These are phyloP conservation scores for Hipparchia semele DNA, from an alignment of 2,888 invertebrate species.

Conservation along the genomic window DNA sequence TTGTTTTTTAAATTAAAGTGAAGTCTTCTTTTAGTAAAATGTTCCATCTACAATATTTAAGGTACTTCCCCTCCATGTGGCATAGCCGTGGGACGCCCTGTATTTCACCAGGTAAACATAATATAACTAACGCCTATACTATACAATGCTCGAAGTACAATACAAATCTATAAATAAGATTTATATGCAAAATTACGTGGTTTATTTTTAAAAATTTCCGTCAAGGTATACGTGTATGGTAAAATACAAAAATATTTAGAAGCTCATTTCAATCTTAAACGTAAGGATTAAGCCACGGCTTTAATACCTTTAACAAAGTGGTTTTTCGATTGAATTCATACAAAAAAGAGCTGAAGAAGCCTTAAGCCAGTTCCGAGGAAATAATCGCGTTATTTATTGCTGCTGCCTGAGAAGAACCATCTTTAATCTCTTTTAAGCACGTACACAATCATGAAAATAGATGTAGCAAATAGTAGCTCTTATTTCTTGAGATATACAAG, in stretches of 20 bases:
- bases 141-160: neutral
- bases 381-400: conserved; percentile 82
- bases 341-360: conserved; percentile 61
- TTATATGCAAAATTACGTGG: conserved; percentile 6
- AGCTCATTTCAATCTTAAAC: conserved; percentile 37
- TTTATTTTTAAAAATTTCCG: conserved; percentile 10
- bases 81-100: too few species aligned
- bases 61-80: too few species aligned
- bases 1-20: too few species aligned
- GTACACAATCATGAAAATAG: conserved; percentile 42
- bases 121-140: too few species aligned
- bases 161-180: conserved; percentile 12
- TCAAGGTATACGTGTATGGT: neutral
- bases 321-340: conserved; percentile 64
- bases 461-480: conserved; percentile 21
- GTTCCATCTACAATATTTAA: too few species aligned
- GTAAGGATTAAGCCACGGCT: conserved; percentile 37
- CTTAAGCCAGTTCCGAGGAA: conserved; percentile 70
- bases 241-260: conserved; percentile 32
- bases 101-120: too few species aligned
- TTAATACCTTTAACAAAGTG: conserved; percentile 68
- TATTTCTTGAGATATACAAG: conserved; percentile 13
- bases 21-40: too few species aligned
- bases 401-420: conserved; percentile 63
- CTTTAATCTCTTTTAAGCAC: conserved; percentile 76